A percentile compares a stretch with the other conserved stretches of the same genome.
These are phyloP conservation scores for Misgurnus mizolepis DNA, from an alignment of 2,113 vertebrate species.

Conservation along the genomic window DNA sequence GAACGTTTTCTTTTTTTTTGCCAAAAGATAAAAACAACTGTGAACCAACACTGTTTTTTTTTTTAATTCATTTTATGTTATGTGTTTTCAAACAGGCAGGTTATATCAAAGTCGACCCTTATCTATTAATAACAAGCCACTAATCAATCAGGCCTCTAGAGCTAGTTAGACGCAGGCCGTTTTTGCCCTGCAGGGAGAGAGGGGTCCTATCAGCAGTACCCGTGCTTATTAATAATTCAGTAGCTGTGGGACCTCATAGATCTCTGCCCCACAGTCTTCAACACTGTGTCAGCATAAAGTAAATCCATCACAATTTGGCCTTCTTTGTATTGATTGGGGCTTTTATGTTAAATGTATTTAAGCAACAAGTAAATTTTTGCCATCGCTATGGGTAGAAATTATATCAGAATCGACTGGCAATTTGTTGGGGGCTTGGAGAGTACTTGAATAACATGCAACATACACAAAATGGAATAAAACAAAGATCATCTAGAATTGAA, in stretches of 20 bases:
- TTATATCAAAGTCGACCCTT: constrained; percentile 66
- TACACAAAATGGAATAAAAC: too few relatives aligned
- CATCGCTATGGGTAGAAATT: not conserved
- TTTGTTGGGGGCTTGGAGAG: too few relatives aligned
- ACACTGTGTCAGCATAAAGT: constrained; percentile 31
- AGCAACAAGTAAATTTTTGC: constrained; percentile 21
- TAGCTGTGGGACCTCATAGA: constrained; percentile 39
- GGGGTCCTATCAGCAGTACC: constrained; percentile 50
- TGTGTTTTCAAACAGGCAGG: constrained; percentile 36
- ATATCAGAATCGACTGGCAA: not conserved
- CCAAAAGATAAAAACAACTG: not conserved
- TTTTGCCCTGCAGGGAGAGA: constrained; percentile 58
- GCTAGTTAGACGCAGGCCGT: constrained; percentile 54
- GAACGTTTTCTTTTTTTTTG: constrained; percentile 1
- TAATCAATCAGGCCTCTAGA: constrained; percentile 68
- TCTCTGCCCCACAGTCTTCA: constrained; percentile 30
- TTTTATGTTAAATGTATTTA: constrained; percentile 22
- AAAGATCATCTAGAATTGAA: too few relatives aligned
- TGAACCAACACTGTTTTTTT: not conserved
- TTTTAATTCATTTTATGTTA: constrained; percentile 8
- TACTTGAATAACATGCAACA: too few relatives aligned
- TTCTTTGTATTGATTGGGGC: constrained; percentile 45
- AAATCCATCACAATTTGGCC: constrained; percentile 14
- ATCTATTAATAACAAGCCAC: constrained; percentile 66
- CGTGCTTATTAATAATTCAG: constrained; percentile 55